These are phyloP conservation scores for Trididemnum miniatum DNA, from an alignment of 23 tunicate genomes.

Conservation along the genomic window DNA sequence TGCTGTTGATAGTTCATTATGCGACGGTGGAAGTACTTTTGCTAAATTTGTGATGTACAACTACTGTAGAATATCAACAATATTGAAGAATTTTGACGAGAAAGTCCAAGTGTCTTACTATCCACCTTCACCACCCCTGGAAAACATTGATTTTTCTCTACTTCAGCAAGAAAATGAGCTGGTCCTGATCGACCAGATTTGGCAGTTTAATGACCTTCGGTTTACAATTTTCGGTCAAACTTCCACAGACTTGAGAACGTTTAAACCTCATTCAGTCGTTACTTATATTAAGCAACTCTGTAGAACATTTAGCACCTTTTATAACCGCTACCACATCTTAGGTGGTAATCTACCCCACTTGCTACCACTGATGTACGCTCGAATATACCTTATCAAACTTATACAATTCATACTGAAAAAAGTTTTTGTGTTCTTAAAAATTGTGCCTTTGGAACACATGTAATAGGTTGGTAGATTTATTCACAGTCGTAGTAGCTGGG, in stretches of 20 bases:
- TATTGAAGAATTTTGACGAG: background rate
- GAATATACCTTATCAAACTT: slow-evolving; percentile 38
- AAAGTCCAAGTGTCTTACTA: slow-evolving; percentile 31
- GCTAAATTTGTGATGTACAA: slow-evolving; percentile 43
- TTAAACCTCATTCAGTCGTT: slow-evolving; percentile 9
- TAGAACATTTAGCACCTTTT: slow-evolving; percentile 30
- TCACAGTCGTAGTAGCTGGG: too few species aligned
- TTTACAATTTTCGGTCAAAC: background rate
- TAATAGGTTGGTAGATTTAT: too few species aligned
- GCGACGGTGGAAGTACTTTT: background rate
- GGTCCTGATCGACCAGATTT: slow-evolving; percentile 21
- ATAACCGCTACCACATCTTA: slow-evolving; percentile 46
- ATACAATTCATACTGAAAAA: background rate
- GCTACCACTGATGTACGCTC: slow-evolving; percentile 30
- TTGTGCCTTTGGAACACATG: slow-evolving; percentile 39
- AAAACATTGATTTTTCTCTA: background rate
- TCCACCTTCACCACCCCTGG: slow-evolving; percentile 26
- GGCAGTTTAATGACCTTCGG: slow-evolving; percentile 27
- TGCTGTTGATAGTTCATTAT: background rate
- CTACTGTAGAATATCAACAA: slow-evolving; percentile 29
- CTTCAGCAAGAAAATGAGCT: slow-evolving; percentile 34
- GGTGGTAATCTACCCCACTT: slow-evolving; percentile 48
- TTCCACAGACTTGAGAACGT: background rate
- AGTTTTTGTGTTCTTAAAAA: slow-evolving; percentile 2
- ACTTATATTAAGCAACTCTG: slow-evolving; percentile 37